Percentiles rank a stretch among this genome's conserved stretches.
Evolutionary conservation across 2,888 invertebrate species (phyloP).

Genomic region (Stomorhina lunata): DNA sequence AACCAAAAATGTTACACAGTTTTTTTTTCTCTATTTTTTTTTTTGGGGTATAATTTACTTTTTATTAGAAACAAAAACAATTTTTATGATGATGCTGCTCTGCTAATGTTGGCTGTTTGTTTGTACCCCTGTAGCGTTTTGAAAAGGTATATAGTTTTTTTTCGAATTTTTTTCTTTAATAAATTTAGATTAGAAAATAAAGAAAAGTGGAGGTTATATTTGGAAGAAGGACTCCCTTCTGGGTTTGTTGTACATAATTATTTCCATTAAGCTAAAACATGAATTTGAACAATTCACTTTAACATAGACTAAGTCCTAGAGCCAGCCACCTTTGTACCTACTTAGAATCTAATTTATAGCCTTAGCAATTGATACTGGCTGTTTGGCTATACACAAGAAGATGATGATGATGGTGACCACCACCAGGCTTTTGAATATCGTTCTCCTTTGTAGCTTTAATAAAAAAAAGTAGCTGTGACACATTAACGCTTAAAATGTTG

Average conservation of each 20-base stretch:
- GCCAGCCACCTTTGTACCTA: conserved; percentile 41
- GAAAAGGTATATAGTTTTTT: conserved; percentile 52
- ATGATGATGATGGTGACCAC: conserved; percentile 32
- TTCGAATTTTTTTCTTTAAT: conserved; percentile 5
- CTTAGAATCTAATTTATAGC: conserved; percentile 9
- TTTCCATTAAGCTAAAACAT: conserved; percentile 58
- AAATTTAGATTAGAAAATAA: conserved; percentile 37
- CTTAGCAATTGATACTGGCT: conserved; percentile 38
- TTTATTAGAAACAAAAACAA: conserved; percentile 53
- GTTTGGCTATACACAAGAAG: not conserved
- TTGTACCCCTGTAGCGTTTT: conserved; percentile 53
- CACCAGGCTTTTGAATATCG: conserved; percentile 1
- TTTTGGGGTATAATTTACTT: conserved; percentile 42
- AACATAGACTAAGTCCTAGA: not conserved
- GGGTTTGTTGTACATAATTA: conserved; percentile 57
- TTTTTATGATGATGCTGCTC: conserved; percentile 51
- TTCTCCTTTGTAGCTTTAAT: not conserved
- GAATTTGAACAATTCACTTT: not conserved
- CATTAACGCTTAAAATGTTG: conserved; percentile 71
- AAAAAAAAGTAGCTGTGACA: conserved; percentile 77
- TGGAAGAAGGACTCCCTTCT: conserved; percentile 50
- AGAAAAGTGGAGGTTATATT: conserved; percentile 19
- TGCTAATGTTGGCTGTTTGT: not conserved
- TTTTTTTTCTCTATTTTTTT: not conserved
- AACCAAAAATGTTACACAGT: conserved; percentile 31